Conservation (phyloP, 2,113 vertebrate species). For the Protobothrops mucrosquamatus region DNA sequence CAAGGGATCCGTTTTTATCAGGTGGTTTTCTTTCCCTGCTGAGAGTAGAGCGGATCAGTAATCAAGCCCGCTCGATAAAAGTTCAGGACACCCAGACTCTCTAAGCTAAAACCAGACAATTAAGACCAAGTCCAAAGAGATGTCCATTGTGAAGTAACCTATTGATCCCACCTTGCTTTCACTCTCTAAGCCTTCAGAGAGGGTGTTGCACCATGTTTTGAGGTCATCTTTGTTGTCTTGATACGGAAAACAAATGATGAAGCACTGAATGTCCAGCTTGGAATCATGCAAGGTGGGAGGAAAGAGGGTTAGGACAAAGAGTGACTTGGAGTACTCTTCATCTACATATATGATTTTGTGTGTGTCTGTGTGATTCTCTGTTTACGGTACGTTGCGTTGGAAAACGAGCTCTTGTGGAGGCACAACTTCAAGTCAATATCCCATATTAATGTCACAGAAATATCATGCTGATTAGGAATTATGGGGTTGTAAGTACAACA, state of each 20-base stretch:
- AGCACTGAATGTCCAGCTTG: neutral
- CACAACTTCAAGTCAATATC: neutral
- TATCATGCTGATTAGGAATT: neutral
- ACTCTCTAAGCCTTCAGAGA: slow-evolving; percentile 39
- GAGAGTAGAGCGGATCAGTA: slow-evolving; percentile 46
- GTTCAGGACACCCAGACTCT: slow-evolving; percentile 52
- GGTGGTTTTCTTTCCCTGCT: slow-evolving; percentile 42
- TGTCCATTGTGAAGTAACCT: slow-evolving; percentile 54
- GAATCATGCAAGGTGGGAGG: neutral
- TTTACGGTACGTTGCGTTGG: slow-evolving; percentile 41
- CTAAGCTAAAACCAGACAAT: slow-evolving; percentile 48
- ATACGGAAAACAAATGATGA: slow-evolving; percentile 18
- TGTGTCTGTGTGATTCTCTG: slow-evolving; percentile 6
- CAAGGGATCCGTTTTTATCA: slow-evolving; percentile 51
- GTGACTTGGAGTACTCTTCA: slow-evolving; percentile 29
- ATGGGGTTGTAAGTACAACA: neutral
- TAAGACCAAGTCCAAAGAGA: slow-evolving; percentile 6
- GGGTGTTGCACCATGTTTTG: slow-evolving; percentile 53
- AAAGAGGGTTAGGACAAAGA: slow-evolving; percentile 42
- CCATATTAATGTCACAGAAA: neutral
- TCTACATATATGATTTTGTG: slow-evolving; percentile 7
- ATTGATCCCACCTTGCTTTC: slow-evolving; percentile 53
- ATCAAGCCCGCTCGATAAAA: slow-evolving; percentile 35
- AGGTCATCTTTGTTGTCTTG: slow-evolving; percentile 48
- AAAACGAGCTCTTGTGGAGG: neutral